Conservation (phyloP, 2,888 invertebrate genomes). For the Physocephala rufipes region DNA sequence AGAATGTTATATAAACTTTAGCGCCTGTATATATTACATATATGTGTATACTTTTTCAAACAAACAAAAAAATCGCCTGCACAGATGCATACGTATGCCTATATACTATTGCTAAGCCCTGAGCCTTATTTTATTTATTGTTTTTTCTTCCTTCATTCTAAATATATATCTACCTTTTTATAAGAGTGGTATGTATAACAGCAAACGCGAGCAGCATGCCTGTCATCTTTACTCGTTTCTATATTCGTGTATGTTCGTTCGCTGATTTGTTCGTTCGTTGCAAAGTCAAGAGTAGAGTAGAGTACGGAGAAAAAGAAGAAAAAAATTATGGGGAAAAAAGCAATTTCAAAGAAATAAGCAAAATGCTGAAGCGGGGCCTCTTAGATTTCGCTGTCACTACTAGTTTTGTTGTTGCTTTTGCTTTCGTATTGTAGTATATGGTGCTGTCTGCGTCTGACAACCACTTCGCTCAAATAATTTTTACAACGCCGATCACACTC, state of each 20-base stretch:
- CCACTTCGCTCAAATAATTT: conserved; percentile 59
- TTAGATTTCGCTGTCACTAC: conserved; percentile 37
- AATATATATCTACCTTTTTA: too few relatives aligned
- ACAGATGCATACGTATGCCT: neutral
- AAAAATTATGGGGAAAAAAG: conserved; percentile 27
- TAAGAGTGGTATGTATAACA: conserved; percentile 20
- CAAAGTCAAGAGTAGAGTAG: conserved; percentile 12
- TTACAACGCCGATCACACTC: conserved; percentile 65
- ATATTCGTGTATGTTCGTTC: conserved; percentile 22
- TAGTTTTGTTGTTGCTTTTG: conserved; percentile 20
- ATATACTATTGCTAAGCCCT: too few relatives aligned
- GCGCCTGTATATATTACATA: too few relatives aligned
- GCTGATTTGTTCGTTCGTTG: conserved; percentile 20
- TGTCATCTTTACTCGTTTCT: conserved; percentile 24
- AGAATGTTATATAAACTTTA: too few relatives aligned
- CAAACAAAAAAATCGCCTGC: neutral
- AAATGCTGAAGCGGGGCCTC: conserved; percentile 57
- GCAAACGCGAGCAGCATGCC: conserved; percentile 26
- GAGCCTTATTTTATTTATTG: conserved; percentile 1
- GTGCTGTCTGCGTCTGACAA: conserved; percentile 32
- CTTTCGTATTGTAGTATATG: conserved; percentile 10
- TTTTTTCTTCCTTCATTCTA: conserved; percentile 13
- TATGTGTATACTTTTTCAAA: too few relatives aligned
- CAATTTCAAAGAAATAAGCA: conserved; percentile 32
- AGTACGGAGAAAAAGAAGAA: conserved; percentile 24